These are phyloP conservation scores for Capromys pilorides DNA, from an alignment of 2,797 vertebrate genomes.

Conservation along the genomic window DNA sequence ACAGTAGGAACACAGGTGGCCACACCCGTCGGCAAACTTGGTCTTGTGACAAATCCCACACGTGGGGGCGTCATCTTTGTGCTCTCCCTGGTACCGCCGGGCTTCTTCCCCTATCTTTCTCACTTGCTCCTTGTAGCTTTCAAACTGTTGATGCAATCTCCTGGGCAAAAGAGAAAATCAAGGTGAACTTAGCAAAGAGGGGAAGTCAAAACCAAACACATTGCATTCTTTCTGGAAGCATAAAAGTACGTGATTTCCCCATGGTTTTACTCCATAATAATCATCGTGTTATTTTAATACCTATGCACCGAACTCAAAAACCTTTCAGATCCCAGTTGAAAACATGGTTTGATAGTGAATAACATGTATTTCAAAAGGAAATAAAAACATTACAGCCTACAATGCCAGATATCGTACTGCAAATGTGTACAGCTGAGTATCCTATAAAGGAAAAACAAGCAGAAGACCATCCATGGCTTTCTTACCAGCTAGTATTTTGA, in stretches of 20 bases:
- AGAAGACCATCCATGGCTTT: background rate
- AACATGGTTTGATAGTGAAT: background rate
- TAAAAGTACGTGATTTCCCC: background rate
- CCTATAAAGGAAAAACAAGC: background rate
- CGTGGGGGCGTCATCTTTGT: constrained; percentile 98
- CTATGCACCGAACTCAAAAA: constrained; percentile 1
- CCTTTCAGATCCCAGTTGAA: background rate
- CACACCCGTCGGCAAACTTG: constrained; percentile 98
- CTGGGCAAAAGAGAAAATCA: constrained; percentile 85
- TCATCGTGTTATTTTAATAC: background rate
- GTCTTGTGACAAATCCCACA: constrained; percentile 99
- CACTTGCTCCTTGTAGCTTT: constrained; percentile 99
- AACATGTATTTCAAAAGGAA: constrained; percentile 4
- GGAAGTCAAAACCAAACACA: background rate
- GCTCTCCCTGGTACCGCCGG: constrained; percentile 93
- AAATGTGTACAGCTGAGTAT: background rate
- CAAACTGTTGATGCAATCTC: constrained; percentile 98
- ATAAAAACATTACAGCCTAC: constrained; percentile 2
- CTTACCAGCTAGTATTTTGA: background rate
- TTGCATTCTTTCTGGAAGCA: background rate
- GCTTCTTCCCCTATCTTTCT: constrained; percentile 96
- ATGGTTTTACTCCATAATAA: background rate
- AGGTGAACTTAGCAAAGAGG: constrained; percentile 55
- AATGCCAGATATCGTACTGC: background rate
- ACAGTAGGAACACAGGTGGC: constrained; percentile 98